A percentile compares a stretch with the other conserved stretches of the same genome.
Conservation (phyloP, 2,888 invertebrate species). For the Aphidoletes aphidimyza region DNA sequence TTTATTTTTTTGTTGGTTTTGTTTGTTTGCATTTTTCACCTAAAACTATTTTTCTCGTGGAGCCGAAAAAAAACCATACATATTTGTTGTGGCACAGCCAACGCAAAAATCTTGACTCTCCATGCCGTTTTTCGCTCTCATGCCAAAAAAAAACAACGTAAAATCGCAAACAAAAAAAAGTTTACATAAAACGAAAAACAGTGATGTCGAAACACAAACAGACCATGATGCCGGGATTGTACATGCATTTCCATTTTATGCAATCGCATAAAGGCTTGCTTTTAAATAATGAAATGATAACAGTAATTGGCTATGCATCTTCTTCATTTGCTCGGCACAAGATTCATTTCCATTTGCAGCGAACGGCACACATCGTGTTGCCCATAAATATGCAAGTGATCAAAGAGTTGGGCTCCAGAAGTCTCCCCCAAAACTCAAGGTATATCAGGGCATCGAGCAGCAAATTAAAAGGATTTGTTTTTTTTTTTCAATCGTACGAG, state of each 20-base stretch:
- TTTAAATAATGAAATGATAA: constrained; percentile 51
- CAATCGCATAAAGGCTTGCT: constrained; percentile 28
- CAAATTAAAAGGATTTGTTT: constrained; percentile 39
- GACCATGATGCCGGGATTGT: neutral
- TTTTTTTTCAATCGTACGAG: neutral
- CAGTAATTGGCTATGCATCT: constrained; percentile 46
- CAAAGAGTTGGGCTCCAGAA: neutral
- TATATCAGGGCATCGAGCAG: neutral
- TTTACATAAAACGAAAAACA: neutral
- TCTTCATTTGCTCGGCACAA: constrained; percentile 29
- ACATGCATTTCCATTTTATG: constrained; percentile 47
- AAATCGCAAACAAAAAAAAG: neutral
- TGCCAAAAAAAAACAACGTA: neutral
- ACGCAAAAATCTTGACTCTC: constrained; percentile 47
- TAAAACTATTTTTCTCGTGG: neutral
- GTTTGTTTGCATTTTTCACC: constrained; percentile 36
- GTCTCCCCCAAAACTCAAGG: too few species aligned
- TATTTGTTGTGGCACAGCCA: constrained; percentile 12
- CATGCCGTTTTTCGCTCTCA: neutral
- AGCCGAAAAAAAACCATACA: too few species aligned
- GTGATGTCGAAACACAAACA: constrained; percentile 14
- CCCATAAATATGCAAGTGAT: constrained; percentile 38
- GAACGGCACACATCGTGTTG: neutral
- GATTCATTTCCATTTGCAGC: constrained; percentile 18
- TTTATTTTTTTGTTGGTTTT: too few species aligned